These are phyloP conservation scores for Amphipyra tragopoginis DNA, from an alignment of 2,888 invertebrate species.

Conservation along the genomic window DNA sequence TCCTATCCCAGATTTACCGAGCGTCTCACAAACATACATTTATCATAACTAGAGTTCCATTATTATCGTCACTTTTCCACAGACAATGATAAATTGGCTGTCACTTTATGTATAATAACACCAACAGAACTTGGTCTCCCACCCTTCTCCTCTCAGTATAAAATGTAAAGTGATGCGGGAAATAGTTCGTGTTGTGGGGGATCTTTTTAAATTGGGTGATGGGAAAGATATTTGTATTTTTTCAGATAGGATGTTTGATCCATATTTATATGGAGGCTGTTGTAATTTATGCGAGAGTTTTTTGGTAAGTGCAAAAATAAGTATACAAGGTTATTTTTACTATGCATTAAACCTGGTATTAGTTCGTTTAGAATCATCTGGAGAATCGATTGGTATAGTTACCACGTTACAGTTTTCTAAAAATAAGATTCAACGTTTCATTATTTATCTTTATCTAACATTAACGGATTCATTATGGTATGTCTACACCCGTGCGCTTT, in stretches of 20 bases:
- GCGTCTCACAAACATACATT: constrained; percentile 34
- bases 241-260: constrained; percentile 14
- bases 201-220: constrained; percentile 17
- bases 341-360: too few species aligned
- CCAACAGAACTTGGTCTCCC: constrained; percentile 10
- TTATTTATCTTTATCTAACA: too few species aligned
- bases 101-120: constrained; percentile 36
- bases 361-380: too few species aligned
- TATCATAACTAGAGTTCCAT: constrained; percentile 44
- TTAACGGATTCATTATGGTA: too few species aligned
- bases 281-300: constrained; percentile 5
- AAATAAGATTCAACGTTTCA: too few species aligned
- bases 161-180: neutral
- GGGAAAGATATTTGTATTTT: constrained; percentile 18
- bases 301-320: neutral
- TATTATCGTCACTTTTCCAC: constrained; percentile 29
- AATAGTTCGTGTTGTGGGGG: neutral
- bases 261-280: constrained; percentile 25
- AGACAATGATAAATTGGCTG: constrained; percentile 46
- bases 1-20: constrained; percentile 28
- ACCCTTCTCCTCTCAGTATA: neutral
- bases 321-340: too few species aligned
- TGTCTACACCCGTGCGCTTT: too few species aligned
- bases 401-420: too few species aligned
- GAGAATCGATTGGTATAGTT: too few species aligned